Evolutionary conservation across 2,888 invertebrate genomes (phyloP).

Genomic region (Mechanitis messenoides): DNA sequence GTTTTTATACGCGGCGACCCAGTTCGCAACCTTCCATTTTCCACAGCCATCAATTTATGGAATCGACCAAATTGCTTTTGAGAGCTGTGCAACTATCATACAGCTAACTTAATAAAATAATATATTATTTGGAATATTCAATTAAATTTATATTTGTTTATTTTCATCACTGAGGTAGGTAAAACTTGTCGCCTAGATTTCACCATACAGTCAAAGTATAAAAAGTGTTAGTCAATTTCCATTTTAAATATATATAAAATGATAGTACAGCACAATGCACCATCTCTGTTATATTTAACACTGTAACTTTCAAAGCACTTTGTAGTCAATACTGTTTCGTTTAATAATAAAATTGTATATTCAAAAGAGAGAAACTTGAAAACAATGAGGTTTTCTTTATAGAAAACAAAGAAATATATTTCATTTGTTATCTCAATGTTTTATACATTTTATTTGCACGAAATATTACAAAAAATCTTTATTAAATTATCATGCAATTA

Average conservation of each 20-base stretch:
- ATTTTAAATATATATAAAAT: no score
- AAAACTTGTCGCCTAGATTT: no score
- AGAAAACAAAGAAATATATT: not conserved
- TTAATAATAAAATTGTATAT: slow-evolving; percentile 8
- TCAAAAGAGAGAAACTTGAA: not conserved
- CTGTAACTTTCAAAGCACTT: not conserved
- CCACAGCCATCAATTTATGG: slow-evolving; percentile 22
- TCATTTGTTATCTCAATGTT: not conserved
- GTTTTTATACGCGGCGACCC: slow-evolving; percentile 22
- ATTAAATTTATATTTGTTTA: no score
- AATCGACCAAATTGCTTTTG: slow-evolving; percentile 24
- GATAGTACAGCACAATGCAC: no score
- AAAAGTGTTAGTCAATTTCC: no score
- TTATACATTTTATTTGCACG: not conserved
- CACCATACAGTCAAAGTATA: no score
- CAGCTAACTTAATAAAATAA: not conserved
- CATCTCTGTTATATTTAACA: not conserved
- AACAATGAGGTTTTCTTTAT: not conserved
- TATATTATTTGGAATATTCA: no score
- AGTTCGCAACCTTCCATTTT: slow-evolving; percentile 17
- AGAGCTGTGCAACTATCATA: slow-evolving; percentile 8
- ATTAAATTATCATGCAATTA: not conserved
- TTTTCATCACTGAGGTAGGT: no score
- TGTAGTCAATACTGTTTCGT: slow-evolving; percentile 6
- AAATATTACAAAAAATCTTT: not conserved